These are phyloP conservation scores for Leptothorax acervorum DNA, from an alignment of 2,888 invertebrate genomes.

Conservation along the genomic window DNA sequence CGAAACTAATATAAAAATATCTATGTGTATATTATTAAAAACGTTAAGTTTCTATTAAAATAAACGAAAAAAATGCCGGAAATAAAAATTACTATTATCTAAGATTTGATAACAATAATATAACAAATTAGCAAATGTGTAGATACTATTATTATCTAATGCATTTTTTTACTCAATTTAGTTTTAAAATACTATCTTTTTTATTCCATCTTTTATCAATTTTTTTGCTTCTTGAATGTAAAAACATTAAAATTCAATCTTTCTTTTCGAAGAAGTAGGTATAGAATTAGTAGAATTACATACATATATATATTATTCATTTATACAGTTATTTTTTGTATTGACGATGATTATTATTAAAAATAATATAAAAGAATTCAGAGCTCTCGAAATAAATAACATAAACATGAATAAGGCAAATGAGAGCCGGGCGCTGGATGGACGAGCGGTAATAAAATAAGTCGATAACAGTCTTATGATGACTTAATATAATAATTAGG, in stretches of 20 bases:
- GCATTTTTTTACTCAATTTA: background rate
- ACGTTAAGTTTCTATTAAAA: background rate
- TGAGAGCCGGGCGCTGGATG: no score
- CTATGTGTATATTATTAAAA: background rate
- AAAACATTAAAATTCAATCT: background rate
- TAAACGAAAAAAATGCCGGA: background rate
- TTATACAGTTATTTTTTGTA: background rate
- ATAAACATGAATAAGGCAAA: no score
- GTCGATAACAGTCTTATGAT: no score
- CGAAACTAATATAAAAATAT: conserved; percentile 9
- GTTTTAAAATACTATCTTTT: background rate
- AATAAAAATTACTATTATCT: background rate
- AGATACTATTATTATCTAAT: background rate
- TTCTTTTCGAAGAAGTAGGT: background rate
- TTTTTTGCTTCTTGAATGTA: background rate
- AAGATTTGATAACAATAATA: background rate
- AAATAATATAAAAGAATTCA: no score
- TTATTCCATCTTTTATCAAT: background rate
- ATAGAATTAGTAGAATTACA: no score
- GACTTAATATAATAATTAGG: no score
- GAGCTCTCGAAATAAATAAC: no score
- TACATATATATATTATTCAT: background rate
- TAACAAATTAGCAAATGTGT: background rate
- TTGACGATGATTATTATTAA: background rate
- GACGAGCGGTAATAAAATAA: no score